phyloP scores from a whole-genome alignment of 2,888 invertebrate genomes.

The Monopis laevigella region DNA sequence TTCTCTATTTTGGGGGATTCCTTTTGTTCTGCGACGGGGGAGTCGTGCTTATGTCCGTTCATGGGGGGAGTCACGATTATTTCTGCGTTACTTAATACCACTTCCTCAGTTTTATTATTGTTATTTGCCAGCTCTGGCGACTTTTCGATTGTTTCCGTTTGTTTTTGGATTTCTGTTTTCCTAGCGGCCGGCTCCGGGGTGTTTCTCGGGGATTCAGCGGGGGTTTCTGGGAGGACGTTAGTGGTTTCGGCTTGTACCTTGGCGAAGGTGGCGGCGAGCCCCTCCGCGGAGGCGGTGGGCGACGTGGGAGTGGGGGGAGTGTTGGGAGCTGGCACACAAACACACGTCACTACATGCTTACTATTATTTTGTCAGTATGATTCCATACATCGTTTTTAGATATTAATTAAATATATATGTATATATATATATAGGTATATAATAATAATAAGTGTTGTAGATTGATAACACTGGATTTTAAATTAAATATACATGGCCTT shows the following conservation, averaged over 20 bases:
- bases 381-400: too few species aligned
- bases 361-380: too few species aligned
- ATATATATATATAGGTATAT: too few species aligned
- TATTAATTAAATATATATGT: too few species aligned
- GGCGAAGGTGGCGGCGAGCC: constrained; percentile 21
- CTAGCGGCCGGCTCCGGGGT: constrained; percentile 7
- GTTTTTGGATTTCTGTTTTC: too few species aligned
- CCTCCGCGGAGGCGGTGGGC: constrained; percentile 16
- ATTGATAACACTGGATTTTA: too few species aligned
- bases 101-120: too few species aligned
- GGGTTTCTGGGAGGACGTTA: constrained; percentile 19
- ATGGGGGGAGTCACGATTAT: constrained; percentile 10
- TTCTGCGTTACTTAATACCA: too few species aligned
- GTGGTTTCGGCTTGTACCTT: constrained; percentile 21
- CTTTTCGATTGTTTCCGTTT: too few species aligned
- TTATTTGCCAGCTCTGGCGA: too few species aligned
- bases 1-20: neutral
- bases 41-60: constrained; percentile 4
- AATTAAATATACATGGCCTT: too few species aligned
- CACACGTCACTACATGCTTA: constrained; percentile 22
- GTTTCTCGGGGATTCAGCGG: constrained; percentile 17
- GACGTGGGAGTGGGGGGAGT: constrained; percentile 22
- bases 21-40: neutral
- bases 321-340: constrained; percentile 29
- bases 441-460: too few species aligned